Percentiles rank a stretch among this genome's conserved stretches.
Evolutionary conservation across 2,797 vertebrate species (phyloP).

Genomic region (Sebastes alutus): DNA sequence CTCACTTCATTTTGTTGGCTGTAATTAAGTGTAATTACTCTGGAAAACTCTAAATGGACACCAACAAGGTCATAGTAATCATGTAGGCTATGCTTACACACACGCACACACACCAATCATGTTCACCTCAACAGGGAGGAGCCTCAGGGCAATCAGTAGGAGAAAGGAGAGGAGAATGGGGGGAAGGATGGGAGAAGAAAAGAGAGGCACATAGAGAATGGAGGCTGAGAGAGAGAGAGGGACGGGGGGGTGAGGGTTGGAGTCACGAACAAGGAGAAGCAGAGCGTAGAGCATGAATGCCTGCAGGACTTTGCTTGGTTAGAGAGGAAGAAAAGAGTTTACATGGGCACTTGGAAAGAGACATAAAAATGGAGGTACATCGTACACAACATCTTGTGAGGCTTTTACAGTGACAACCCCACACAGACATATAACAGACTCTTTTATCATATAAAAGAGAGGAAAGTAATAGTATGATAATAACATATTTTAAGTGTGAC

Average conservation of each 20-base stretch:
- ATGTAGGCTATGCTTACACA: slow-evolving; percentile 44
- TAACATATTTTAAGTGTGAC: neutral
- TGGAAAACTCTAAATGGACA: slow-evolving; percentile 59
- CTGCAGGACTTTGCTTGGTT: slow-evolving; percentile 62
- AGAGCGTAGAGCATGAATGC: slow-evolving; percentile 66
- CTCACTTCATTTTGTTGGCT: slow-evolving; percentile 34
- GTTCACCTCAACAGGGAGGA: slow-evolving; percentile 71
- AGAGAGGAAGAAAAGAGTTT: slow-evolving; percentile 61
- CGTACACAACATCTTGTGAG: slow-evolving; percentile 15
- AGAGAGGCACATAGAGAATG: slow-evolving; percentile 55
- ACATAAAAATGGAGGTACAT: slow-evolving; percentile 33
- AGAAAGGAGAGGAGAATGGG: slow-evolving; percentile 58
- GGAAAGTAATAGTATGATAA: neutral
- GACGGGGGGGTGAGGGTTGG: slow-evolving; percentile 45
- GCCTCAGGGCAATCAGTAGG: slow-evolving; percentile 67
- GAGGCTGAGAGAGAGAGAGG: slow-evolving; percentile 49
- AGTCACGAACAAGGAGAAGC: slow-evolving; percentile 71
- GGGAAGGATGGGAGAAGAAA: slow-evolving; percentile 65
- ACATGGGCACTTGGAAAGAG: slow-evolving; percentile 50
- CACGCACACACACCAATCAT: slow-evolving; percentile 35
- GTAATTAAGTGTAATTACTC: slow-evolving; percentile 63
- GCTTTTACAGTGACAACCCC: neutral
- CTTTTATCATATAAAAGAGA: neutral
- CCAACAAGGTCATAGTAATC: slow-evolving; percentile 76
- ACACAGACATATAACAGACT: neutral